Conservation (phyloP, 2,113 vertebrate genomes). For the Bos javanicus region DNA sequence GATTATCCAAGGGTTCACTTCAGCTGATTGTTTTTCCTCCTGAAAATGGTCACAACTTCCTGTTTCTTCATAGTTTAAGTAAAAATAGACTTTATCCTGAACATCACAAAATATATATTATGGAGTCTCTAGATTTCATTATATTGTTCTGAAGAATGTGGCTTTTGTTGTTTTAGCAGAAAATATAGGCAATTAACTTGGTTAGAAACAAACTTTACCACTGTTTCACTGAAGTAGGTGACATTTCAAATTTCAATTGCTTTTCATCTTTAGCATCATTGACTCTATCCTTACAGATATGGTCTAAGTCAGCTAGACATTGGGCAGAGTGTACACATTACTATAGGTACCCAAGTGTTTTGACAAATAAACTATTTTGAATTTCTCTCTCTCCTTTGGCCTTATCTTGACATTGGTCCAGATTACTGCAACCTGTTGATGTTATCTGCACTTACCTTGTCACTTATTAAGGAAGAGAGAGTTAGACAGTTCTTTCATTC, state of each 20-base stretch:
- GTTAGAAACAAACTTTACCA: background rate
- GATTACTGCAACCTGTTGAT: background rate
- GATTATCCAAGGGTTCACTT: background rate
- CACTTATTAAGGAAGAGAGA: background rate
- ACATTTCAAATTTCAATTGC: background rate
- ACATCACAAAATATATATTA: background rate
- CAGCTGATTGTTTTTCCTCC: background rate
- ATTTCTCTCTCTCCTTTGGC: background rate
- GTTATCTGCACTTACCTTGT: background rate
- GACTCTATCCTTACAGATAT: background rate
- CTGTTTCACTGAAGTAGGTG: background rate
- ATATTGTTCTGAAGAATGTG: background rate
- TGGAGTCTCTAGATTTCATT: background rate
- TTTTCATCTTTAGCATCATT: background rate
- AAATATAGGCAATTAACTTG: background rate
- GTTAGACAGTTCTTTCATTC: background rate
- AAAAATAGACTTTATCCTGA: background rate
- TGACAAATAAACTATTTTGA: background rate
- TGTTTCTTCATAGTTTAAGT: background rate
- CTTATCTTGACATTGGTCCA: background rate
- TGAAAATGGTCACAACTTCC: background rate
- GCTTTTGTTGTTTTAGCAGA: background rate
- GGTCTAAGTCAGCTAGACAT: background rate
- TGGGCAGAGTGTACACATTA: background rate
- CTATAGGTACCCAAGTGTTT: background rate